These are phyloP conservation scores for Danio tinwini DNA, from an alignment of 2,797 vertebrate species.

Conservation along the genomic window DNA sequence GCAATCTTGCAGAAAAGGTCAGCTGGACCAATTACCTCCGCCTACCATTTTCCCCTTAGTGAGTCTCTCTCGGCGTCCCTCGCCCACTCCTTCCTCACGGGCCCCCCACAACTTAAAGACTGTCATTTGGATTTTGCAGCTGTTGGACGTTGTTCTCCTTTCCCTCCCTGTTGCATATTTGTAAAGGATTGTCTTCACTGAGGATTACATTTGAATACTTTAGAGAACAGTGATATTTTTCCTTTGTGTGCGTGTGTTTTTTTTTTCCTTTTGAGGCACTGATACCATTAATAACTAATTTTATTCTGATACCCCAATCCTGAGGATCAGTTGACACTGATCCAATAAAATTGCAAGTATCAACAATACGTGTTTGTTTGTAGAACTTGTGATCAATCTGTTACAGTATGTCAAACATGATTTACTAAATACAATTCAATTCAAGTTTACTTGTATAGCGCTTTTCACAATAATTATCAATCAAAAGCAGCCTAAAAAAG, in stretches of 20 bases:
- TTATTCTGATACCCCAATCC: too few species aligned
- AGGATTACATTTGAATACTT: neutral
- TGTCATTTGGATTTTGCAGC: constrained; percentile 46
- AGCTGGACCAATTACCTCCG: constrained; percentile 59
- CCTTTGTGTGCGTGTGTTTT: neutral
- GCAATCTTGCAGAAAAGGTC: constrained; percentile 59
- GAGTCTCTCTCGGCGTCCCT: neutral
- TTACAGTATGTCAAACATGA: too few species aligned
- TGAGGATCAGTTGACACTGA: too few species aligned
- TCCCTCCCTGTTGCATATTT: constrained; percentile 22
- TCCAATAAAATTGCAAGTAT: too few species aligned
- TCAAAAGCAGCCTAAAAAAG: too few species aligned
- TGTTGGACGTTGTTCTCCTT: constrained; percentile 33
- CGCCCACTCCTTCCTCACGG: constrained; percentile 41
- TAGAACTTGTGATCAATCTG: too few species aligned
- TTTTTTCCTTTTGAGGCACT: neutral
- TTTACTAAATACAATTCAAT: too few species aligned
- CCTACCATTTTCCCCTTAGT: constrained; percentile 51
- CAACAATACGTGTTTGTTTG: too few species aligned
- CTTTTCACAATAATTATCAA: too few species aligned
- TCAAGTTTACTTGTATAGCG: too few species aligned
- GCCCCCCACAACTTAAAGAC: constrained; percentile 14
- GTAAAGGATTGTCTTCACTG: constrained; percentile 25
- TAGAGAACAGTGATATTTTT: neutral
- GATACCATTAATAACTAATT: too few species aligned